Percentiles rank a stretch among this genome's conserved stretches.
Evolutionary conservation across 2,888 invertebrate genomes (phyloP).

Genomic region (Drosophila trichaetosa): DNA sequence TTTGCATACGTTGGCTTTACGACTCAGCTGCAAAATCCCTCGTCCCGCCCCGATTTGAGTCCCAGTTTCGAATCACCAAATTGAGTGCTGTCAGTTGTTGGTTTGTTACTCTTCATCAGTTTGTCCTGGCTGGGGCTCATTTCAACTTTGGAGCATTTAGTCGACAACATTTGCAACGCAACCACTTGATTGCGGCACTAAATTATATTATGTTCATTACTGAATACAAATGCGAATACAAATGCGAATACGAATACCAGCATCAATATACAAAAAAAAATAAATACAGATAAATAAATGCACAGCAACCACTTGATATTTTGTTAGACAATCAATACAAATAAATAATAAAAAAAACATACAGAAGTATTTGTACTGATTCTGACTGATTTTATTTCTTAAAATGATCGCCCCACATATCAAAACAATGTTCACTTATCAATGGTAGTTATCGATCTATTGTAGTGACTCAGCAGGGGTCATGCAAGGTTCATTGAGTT

Average conservation of each 20-base stretch:
- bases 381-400: neutral
- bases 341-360: neutral
- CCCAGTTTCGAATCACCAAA: constrained; percentile 65
- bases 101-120: constrained; percentile 51
- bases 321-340: constrained; percentile 15
- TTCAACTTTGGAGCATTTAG: constrained; percentile 62
- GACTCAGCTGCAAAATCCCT: constrained; percentile 52
- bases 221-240: constrained; percentile 17
- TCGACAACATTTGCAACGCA: constrained; percentile 52
- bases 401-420: neutral
- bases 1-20: constrained; percentile 78
- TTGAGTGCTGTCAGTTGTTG: constrained; percentile 58
- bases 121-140: constrained; percentile 44
- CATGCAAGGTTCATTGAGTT: neutral
- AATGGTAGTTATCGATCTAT: neutral
- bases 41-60: constrained; percentile 22
- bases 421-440: neutral
- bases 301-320: constrained; percentile 2
- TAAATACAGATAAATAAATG: constrained; percentile 7
- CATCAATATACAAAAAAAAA: neutral
- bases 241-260: constrained; percentile 6
- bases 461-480: neutral
- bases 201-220: constrained; percentile 74
- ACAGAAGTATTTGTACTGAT: neutral
- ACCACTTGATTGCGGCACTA: constrained; percentile 76